Percentiles rank a stretch among this genome's conserved stretches.
phyloP scores from a whole-genome alignment of 2,888 invertebrate species.

The Apantesis nais region DNA sequence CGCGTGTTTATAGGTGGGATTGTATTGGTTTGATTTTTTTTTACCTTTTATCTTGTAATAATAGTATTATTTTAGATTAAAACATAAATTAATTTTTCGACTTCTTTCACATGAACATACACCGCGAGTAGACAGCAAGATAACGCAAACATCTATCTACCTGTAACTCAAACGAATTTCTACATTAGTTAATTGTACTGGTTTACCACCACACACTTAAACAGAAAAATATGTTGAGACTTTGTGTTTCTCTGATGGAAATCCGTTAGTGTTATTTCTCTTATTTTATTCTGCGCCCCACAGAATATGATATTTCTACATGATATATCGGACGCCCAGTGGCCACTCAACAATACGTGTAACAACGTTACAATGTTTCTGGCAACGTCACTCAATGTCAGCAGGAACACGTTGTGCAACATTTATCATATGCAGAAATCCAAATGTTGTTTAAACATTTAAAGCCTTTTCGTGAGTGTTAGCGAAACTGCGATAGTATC shows the following conservation, averaged over 20 bases:
- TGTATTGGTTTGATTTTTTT: conserved; percentile 4
- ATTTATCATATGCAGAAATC: conserved; percentile 17
- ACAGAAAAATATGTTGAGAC: background rate
- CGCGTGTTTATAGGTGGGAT: conserved; percentile 8
- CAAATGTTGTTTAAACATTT: conserved; percentile 10
- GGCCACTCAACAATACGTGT: conserved; percentile 14
- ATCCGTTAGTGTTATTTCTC: background rate
- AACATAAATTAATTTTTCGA: background rate
- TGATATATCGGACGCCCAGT: conserved; percentile 7
- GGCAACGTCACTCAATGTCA: conserved; percentile 21
- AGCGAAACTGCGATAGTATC: conserved; percentile 1
- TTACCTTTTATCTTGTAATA: background rate
- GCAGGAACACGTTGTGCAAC: conserved; percentile 5
- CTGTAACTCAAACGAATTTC: background rate
- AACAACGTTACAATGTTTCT: conserved; percentile 9
- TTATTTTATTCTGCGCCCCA: background rate
- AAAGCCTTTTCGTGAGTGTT: conserved; percentile 3
- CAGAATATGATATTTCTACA: background rate
- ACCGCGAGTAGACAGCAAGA: background rate
- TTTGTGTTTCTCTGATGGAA: background rate
- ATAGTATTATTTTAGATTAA: background rate
- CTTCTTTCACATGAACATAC: background rate
- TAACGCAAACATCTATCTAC: background rate
- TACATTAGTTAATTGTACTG: background rate
- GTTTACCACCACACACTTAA: background rate